phyloP scores from a whole-genome alignment of 2,797 vertebrate genomes.

The Leptodactylus fallax region DNA sequence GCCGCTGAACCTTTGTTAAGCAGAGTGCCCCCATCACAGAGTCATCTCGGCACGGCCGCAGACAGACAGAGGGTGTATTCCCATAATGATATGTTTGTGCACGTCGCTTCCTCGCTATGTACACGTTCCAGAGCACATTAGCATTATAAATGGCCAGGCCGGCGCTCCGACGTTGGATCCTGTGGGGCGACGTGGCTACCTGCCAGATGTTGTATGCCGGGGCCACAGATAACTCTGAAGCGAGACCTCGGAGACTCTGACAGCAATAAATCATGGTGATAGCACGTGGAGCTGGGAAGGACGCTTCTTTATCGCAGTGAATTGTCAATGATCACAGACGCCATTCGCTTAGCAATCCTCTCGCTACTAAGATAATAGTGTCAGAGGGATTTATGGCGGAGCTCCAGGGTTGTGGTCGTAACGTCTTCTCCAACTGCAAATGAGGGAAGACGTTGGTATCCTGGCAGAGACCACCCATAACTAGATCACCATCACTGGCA shows the following conservation, averaged over 20 bases:
- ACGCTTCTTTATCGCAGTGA: constrained; percentile 14
- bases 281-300: background rate
- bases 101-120: background rate
- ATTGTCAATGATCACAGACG: background rate
- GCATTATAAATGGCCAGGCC: constrained; percentile 7
- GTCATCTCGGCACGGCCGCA: background rate
- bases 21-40: background rate
- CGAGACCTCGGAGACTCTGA: background rate
- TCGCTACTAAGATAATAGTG: constrained; percentile 14
- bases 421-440: constrained; percentile 7
- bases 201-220: constrained; percentile 28
- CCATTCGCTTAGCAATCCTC: background rate
- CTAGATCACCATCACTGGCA: too few species aligned
- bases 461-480: background rate
- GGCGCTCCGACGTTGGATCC: background rate
- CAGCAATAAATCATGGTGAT: constrained; percentile 32
- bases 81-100: constrained; percentile 15
- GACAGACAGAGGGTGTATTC: background rate
- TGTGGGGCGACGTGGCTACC: background rate
- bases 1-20: constrained; percentile 36
- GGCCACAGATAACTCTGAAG: background rate
- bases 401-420: background rate
- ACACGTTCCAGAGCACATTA: constrained; percentile 4
- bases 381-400: constrained; percentile 15
- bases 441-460: background rate